Evolutionary conservation across 2,888 invertebrate species (phyloP), one percentile per base, ranked within the genome.

Genomic region (Pimpla rufipes): DNA sequence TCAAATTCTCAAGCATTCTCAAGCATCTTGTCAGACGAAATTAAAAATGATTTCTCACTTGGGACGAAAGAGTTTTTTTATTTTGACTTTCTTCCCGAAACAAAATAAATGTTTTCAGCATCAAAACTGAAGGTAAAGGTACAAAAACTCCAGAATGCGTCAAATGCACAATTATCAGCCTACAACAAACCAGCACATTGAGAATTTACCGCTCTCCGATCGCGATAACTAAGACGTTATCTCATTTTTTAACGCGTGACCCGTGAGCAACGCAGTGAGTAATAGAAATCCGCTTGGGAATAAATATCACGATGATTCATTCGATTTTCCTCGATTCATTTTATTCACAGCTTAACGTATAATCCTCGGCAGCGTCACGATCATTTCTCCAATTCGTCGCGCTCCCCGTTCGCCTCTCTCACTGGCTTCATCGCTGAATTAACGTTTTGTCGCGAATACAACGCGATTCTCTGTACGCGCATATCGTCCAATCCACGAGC

Each of bases 291-390:
- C 11, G 37, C 2, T 21, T 35, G 42, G 23, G 21, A 21, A 45
- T 40, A 45, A 66, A 40, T 40, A 66, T 23, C 10, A 45, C 13
- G 40, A 67, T 67, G 66, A 76, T 57, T 76, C 76, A 55, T 45
- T 23, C 11, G 57, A 55, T 76, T 68, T 77, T 68, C 67, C 57
- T 68, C 42, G 67, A 77, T 68, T 29, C 55, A 57, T 37, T 77
- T 77, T 77, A 77, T 77, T 77, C 76, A 76, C 76, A 77, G 47
- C 67, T 59, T 37, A 57, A 45, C 50, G 23, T 57, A 67, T 23
- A 66, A 66, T 66, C 66, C 21, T 66, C 66, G 23, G 42, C 21
- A 59, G 29, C 59, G 59, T 59, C 59, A 62, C 37, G 16, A 37
- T 62, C 18, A 35, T 13, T 23, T 23, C 40, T 67, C 50, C n/a